Conservation (phyloP, 2,113 vertebrate genomes). For the Callionymus lyra region DNA sequence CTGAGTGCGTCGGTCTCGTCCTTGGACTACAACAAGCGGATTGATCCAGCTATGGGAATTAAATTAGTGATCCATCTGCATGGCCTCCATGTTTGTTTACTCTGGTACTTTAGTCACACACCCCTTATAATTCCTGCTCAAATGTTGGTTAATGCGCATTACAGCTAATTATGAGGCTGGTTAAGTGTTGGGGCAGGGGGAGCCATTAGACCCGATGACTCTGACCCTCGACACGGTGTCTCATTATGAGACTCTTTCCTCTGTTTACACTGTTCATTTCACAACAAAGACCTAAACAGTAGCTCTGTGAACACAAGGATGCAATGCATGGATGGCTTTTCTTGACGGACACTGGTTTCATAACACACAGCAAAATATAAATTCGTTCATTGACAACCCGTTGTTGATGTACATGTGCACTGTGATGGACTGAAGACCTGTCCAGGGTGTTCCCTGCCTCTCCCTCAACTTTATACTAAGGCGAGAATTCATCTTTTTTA, state of each 20-base stretch:
- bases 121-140: slow-evolving; percentile 20
- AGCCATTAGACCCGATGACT: slow-evolving; percentile 46
- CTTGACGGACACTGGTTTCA: no score
- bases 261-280: slow-evolving; percentile 20
- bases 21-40: slow-evolving; percentile 36
- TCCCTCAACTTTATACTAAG: no score
- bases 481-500: no score
- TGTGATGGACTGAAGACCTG: no score
- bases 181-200: slow-evolving; percentile 35
- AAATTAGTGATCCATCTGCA: slow-evolving; percentile 23
- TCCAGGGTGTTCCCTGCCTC: no score
- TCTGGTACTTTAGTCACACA: slow-evolving; percentile 17
- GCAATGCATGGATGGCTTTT: no score
- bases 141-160: slow-evolving; percentile 53
- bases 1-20: slow-evolving; percentile 16
- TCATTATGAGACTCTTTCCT: slow-evolving; percentile 32
- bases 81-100: slow-evolving; percentile 32
- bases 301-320: no score
- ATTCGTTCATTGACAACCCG: no score
- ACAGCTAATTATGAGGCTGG: slow-evolving; percentile 47
- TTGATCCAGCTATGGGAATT: slow-evolving; percentile 37
- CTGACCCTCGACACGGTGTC: slow-evolving; percentile 40
- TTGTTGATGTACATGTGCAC: no score
- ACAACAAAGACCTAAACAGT: no score
- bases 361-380: no score